Evolutionary conservation across 1,140 invertebrate genomes (phyloP), one percentile per base, ranked within the genome.

Genomic region (Euwallacea similis): DNA sequence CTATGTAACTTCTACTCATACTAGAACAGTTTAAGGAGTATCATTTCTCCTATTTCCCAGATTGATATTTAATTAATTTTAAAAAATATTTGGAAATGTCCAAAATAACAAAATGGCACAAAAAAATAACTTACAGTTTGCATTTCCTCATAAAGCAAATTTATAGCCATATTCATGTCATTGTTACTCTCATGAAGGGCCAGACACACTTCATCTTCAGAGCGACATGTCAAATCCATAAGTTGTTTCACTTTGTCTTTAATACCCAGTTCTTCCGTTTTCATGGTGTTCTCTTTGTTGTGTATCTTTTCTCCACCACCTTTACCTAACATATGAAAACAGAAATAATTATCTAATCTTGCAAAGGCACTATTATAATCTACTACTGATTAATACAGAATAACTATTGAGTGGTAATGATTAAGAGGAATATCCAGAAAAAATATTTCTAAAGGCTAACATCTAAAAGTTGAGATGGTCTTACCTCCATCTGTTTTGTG

Each of bases 101-200:
- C 55, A 58, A 58, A n/a, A 7, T 9, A 56, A 56, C 9, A 41
- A 42, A 61, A 61, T 42, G 33, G 21, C 54, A 7, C 7, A 9
- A 33, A 47, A 46, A 42, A 46, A 11, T 61, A 55, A 80, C 78
- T 77, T 80, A 87, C 87, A 79, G 85, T 84, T 73, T 82, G 84
- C 73, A 84, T 80, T 65, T 89, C 88, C 77, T 94, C 92, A n/a
- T 92, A 83, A 41, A 94, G 85, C 84, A 91, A 89, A 73, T 89
- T 88, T 54, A 90, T 87, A 60, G 94, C 93, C 74, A 87, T 84
- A 75, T 89, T 86, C 69, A 91, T 81, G 81, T 94, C 91, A 77
- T 91, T 88, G 79, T 93, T 90, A 75, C 90, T 90, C 81, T 93
- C 91, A 79, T 93, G 90, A 11, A 95, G 86, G 67, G 91, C 92